Evolutionary conservation across 2,888 invertebrate species (phyloP).

Genomic region (Oscheius onirici): DNA sequence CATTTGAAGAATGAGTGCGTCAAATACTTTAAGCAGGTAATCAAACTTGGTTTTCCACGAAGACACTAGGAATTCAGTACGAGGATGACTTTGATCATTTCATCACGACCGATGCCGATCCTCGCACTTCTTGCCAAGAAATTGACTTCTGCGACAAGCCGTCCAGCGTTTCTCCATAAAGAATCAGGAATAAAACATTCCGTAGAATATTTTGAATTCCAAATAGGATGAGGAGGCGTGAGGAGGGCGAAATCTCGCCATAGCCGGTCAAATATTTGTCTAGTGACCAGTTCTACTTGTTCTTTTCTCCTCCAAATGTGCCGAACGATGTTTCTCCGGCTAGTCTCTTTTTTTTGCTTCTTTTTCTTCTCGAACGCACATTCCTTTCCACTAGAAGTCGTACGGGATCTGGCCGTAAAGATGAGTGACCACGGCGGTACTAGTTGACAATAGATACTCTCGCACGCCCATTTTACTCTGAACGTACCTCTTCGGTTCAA

Average conservation of each 20-base stretch:
- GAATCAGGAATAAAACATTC: not conserved
- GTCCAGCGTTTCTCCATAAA: not conserved
- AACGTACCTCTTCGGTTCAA: not conserved
- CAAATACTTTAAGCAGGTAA: constrained; percentile 21
- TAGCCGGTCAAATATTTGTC: constrained; percentile 21
- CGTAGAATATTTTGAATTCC: constrained; percentile 4
- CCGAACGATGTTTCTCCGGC: not conserved
- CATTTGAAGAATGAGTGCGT: constrained; percentile 20
- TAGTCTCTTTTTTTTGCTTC: not conserved
- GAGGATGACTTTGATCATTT: constrained; percentile 30
- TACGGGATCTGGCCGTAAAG: no score
- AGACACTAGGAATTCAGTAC: constrained; percentile 3
- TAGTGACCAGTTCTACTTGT: constrained; percentile 26
- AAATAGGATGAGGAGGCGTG: constrained; percentile 23
- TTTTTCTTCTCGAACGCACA: not conserved
- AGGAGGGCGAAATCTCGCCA: constrained; percentile 21
- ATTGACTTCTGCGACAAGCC: constrained; percentile 30
- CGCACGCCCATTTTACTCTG: not conserved
- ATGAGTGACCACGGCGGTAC: not conserved
- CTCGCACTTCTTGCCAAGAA: constrained; percentile 18
- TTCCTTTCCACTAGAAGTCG: constrained; percentile 9
- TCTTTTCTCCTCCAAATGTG: not conserved
- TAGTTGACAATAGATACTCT: constrained; percentile 17
- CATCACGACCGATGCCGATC: constrained; percentile 31
- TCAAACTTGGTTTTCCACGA: not conserved